Percentiles rank a stretch among this genome's conserved stretches.
Conservation (phyloP, 2,113 vertebrate species). For the Pygathrix nemaeus region DNA sequence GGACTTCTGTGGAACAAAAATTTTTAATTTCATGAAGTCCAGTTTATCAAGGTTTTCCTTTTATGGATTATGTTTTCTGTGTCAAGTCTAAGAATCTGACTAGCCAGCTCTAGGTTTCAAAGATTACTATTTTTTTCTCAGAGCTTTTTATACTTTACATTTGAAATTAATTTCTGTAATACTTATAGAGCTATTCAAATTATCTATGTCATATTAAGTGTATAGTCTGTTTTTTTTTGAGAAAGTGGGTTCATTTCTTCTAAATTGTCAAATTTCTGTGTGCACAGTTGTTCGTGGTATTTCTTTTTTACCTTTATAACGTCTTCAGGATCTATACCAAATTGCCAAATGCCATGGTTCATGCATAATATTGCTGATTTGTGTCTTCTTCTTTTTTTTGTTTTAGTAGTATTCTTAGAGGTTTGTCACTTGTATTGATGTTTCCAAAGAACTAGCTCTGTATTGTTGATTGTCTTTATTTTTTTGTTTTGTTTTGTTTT, state of each 20-base stretch:
- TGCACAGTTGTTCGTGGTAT: not conserved
- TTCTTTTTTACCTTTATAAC: not conserved
- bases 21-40: not conserved
- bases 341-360: not conserved
- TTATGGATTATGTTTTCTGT: not conserved
- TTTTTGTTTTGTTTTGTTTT: not conserved
- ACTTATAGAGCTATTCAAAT: not conserved
- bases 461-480: not conserved
- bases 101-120: not conserved
- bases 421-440: not conserved
- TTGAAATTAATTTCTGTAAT: constrained; percentile 3
- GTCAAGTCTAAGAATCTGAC: constrained; percentile 20
- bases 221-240: not conserved
- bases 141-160: not conserved
- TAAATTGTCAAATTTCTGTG: not conserved
- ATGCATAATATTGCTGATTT: not conserved
- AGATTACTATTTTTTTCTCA: constrained; percentile 7
- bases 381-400: not conserved
- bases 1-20: not conserved
- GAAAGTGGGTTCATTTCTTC: not conserved
- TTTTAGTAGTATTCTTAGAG: not conserved
- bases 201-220: not conserved
- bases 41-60: not conserved
- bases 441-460: not conserved
- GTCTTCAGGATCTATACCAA: not conserved